These are phyloP conservation scores for Cyanoramphus novaezelandiae DNA, from an alignment of 2,113 vertebrate genomes.

Conservation along the genomic window DNA sequence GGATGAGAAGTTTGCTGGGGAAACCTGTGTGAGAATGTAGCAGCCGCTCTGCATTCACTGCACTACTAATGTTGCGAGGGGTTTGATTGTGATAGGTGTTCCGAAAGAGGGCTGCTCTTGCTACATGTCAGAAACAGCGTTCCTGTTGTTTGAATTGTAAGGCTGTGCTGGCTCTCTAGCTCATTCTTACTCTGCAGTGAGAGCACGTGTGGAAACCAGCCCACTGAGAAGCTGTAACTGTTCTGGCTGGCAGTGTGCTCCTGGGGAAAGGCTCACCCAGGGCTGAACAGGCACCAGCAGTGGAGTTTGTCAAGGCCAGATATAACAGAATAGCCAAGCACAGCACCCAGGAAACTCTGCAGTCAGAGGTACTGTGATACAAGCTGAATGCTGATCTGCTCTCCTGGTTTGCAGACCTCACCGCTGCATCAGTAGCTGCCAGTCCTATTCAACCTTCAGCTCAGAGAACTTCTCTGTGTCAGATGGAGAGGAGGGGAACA, in stretches of 20 bases:
- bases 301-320: background rate
- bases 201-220: rapidly evolving
- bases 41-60: background rate
- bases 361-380: background rate
- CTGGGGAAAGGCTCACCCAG: background rate
- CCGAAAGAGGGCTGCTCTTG: background rate
- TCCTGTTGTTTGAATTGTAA: background rate
- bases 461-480: slow-evolving; percentile 97
- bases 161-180: rapidly evolving
- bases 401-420: slow-evolving; percentile 81
- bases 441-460: slow-evolving; percentile 98
- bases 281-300: background rate
- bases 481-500: slow-evolving; percentile 97
- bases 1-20: background rate
- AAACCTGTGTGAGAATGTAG: background rate
- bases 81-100: background rate
- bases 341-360: background rate
- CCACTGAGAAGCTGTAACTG: background rate
- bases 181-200: background rate
- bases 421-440: slow-evolving; percentile 93
- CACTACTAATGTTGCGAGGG: background rate
- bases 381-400: background rate
- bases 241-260: background rate
- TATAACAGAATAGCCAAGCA: background rate
- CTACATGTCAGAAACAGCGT: background rate